These are phyloP conservation scores for Copidosoma aretas DNA, from an alignment of 2,888 invertebrate genomes.

Conservation along the genomic window DNA sequence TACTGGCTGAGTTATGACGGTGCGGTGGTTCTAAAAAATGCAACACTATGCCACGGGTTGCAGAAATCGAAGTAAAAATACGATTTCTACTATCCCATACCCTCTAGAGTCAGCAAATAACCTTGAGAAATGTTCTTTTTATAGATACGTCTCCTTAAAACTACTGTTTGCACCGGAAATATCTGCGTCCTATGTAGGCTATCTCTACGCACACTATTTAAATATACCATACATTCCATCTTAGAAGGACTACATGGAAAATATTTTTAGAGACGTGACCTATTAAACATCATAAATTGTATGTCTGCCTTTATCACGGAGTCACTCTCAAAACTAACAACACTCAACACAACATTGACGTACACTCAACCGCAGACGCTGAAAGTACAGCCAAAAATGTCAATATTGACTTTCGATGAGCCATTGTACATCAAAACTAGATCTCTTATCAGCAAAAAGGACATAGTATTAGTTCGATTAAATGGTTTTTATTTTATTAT, in stretches of 20 bases:
- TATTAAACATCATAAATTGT: not conserved
- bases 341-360: not conserved
- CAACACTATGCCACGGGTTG: too few relatives aligned
- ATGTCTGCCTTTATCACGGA: slow-evolving; percentile 3
- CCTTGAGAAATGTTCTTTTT: not conserved
- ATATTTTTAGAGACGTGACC: not conserved
- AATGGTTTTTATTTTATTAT: not conserved
- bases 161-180: not conserved
- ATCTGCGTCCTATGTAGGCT: not conserved
- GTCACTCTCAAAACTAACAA: not conserved
- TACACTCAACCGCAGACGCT: slow-evolving; percentile 21
- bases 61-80: too few relatives aligned
- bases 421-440: slow-evolving; percentile 45
- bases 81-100: not conserved
- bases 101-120: not conserved
- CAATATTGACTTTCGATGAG: slow-evolving; percentile 42
- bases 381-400: slow-evolving; percentile 37
- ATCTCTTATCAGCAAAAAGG: slow-evolving; percentile 39
- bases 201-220: not conserved
- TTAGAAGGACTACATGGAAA: slow-evolving; percentile 7
- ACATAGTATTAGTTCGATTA: slow-evolving; percentile 33
- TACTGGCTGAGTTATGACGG: not conserved
- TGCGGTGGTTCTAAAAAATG: not conserved
- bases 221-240: not conserved
- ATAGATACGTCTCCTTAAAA: not conserved